Evolutionary conservation across 2,113 vertebrate genomes (phyloP).

Genomic region (Cyanistes caeruleus): DNA sequence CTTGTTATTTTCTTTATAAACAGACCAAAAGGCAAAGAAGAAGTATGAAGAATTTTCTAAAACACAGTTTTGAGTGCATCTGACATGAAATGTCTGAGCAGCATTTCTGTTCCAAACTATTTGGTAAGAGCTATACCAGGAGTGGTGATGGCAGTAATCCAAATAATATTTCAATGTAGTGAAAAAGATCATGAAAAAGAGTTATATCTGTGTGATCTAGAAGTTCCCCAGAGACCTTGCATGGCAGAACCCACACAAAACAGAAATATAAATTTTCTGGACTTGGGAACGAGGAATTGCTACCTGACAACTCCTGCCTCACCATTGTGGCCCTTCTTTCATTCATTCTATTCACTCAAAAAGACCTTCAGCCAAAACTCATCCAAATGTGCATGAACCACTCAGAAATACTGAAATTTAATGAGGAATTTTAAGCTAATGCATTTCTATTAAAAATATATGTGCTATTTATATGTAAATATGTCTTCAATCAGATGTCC

Average conservation of each 20-base stretch:
- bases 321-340: not conserved
- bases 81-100: not conserved
- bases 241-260: not conserved
- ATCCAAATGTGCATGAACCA: not conserved
- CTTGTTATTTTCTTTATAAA: not conserved
- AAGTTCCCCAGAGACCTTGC: not conserved
- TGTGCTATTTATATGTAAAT: not conserved
- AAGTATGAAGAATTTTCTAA: not conserved
- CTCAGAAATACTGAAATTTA: not conserved
- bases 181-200: not conserved
- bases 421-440: not conserved
- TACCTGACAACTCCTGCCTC: not conserved
- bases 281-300: accelerated
- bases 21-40: not conserved
- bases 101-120: not conserved
- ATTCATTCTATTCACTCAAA: not conserved
- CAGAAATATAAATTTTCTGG: not conserved
- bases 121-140: not conserved
- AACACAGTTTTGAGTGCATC: not conserved
- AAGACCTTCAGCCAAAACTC: not conserved
- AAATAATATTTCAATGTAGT: not conserved
- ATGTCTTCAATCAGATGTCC: not conserved
- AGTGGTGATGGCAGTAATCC: not conserved
- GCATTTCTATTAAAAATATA: not conserved
- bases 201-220: not conserved